A percentile compares a stretch with the other conserved stretches of the same genome.
These are phyloP conservation scores for Anguilla marmorata DNA, from an alignment of 2,797 vertebrate genomes.

Conservation along the genomic window DNA sequence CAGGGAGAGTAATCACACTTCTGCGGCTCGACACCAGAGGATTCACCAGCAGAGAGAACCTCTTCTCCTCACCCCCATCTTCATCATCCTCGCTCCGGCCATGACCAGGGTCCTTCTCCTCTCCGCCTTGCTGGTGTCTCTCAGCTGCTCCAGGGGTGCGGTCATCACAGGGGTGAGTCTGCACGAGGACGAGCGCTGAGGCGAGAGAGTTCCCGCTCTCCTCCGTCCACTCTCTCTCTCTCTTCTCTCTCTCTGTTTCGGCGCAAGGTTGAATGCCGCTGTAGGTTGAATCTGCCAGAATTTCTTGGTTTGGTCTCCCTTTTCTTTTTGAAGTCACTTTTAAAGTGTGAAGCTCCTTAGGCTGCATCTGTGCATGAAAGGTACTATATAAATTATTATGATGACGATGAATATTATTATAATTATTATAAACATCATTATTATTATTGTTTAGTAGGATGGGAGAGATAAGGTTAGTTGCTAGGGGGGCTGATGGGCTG, in stretches of 20 bases:
- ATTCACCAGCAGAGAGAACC: slow-evolving; percentile 3
- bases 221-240: background rate
- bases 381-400: background rate
- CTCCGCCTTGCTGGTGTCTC: slow-evolving; percentile 73
- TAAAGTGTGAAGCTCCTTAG: background rate
- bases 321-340: background rate
- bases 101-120: slow-evolving; percentile 67
- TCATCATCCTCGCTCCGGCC: slow-evolving; percentile 56
- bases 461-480: background rate
- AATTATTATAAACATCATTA: background rate
- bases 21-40: slow-evolving; percentile 9
- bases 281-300: background rate
- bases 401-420: background rate
- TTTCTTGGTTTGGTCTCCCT: background rate
- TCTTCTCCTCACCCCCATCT: background rate
- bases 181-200: background rate
- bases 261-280: background rate
- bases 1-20: slow-evolving; percentile 39
- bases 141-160: slow-evolving; percentile 72
- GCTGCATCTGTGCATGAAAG: background rate
- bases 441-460: background rate
- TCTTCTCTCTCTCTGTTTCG: background rate
- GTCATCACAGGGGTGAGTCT: slow-evolving; percentile 90
- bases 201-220: background rate
- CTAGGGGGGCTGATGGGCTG: background rate